Evolutionary conservation across 2,888 invertebrate species (phyloP).

Genomic region (Dimorphilus gyrociliatus): DNA sequence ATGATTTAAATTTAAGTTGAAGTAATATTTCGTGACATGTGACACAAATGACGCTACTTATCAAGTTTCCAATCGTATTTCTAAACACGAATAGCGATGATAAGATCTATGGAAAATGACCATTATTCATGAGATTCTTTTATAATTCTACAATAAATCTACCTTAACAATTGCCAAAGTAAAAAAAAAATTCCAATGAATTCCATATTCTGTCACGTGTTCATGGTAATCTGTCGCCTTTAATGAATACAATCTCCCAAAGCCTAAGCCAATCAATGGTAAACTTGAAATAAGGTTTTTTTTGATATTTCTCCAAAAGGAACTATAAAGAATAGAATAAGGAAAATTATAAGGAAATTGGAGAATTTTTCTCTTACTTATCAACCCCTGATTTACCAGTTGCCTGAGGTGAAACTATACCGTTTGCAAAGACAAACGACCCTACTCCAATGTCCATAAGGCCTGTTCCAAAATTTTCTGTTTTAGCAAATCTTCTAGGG

Average conservation of each 20-base stretch:
- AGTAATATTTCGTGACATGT: no score
- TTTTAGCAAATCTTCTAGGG: constrained; percentile 70
- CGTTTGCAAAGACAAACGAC: constrained; percentile 45
- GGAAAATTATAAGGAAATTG: not conserved
- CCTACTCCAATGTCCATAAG: constrained; percentile 93
- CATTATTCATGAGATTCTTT: no score
- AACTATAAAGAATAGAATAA: not conserved
- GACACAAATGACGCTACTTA: no score
- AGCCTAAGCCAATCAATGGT: constrained; percentile 39
- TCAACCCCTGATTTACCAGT: constrained; percentile 10
- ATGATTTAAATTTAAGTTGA: no score
- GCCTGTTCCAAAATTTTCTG: constrained; percentile 58
- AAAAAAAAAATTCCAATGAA: constrained; percentile 96
- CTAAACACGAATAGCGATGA: no score
- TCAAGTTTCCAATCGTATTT: no score
- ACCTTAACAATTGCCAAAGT: constrained; percentile 68
- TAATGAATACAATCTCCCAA: constrained; percentile 34
- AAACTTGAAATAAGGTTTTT: constrained; percentile 9
- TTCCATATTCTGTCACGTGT: constrained; percentile 80
- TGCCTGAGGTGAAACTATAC: constrained; percentile 27
- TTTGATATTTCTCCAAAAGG: not conserved
- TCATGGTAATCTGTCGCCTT: constrained; percentile 59
- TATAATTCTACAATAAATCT: no score
- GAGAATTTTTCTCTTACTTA: constrained; percentile 5
- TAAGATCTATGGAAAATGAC: no score